These are phyloP conservation scores for Hydractinia echinata DNA, from an alignment of 30 jellyfish, hydroid and myxozoan genomes.

Conservation along the genomic window DNA sequence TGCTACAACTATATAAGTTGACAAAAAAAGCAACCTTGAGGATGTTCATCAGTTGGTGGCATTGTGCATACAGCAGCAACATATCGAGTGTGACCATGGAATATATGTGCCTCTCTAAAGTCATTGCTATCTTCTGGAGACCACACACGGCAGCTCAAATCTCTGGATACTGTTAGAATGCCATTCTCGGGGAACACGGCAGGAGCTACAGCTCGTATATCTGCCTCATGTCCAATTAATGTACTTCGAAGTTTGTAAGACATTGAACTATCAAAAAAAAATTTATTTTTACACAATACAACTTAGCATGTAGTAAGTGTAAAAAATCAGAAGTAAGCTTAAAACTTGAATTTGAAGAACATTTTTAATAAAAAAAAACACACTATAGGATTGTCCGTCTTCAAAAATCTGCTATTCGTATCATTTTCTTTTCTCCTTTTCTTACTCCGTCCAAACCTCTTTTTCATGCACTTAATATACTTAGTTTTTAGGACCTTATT, in stretches of 20 bases:
- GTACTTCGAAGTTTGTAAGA: constrained; percentile 63
- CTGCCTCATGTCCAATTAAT: constrained; percentile 91
- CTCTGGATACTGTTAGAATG: constrained; percentile 87
- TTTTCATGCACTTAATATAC: no score
- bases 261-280: constrained; percentile 26
- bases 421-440: no score
- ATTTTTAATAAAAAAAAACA: no score
- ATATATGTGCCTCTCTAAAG: constrained; percentile 74
- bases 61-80: constrained; percentile 86
- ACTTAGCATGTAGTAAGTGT: no score
- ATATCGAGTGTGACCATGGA: constrained; percentile 83
- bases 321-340: no score
- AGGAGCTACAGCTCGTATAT: constrained; percentile 85
- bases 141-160: constrained; percentile 91
- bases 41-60: constrained; percentile 85
- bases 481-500: no score
- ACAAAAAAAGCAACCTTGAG: constrained; percentile 66
- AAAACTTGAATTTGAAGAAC: no score
- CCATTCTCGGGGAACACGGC: constrained; percentile 84
- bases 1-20: not conserved
- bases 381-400: no score
- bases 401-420: no score
- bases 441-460: no score
- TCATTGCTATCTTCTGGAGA: constrained; percentile 46
- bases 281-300: no score